Conservation (phyloP, 2,113 vertebrate genomes). For the Tupaia chinensis region DNA sequence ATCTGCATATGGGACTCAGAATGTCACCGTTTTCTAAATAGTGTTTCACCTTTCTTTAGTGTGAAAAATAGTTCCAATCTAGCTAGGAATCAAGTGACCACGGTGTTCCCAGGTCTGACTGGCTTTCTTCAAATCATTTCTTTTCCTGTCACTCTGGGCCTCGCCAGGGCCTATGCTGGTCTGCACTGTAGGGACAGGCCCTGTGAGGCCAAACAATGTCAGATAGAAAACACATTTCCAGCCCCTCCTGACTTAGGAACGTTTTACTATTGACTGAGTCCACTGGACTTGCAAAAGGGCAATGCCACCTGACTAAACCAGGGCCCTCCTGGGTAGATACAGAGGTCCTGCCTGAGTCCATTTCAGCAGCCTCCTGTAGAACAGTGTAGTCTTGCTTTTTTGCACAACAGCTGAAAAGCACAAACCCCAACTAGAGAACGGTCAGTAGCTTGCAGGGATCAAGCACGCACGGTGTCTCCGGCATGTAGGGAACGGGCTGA, state of each 20-base stretch:
- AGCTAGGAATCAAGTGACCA: constrained; percentile 39
- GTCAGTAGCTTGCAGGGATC: not conserved
- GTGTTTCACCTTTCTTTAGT: constrained; percentile 28
- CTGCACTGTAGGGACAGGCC: not conserved
- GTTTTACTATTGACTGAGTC: constrained; percentile 26
- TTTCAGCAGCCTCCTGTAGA: not conserved
- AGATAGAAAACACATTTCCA: constrained; percentile 3
- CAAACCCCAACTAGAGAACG: constrained; percentile 17
- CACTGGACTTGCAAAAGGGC: constrained; percentile 5
- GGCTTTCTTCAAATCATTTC: constrained; percentile 24
- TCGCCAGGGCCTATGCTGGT: not conserved
- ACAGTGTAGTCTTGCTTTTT: not conserved
- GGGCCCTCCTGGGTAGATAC: not conserved
- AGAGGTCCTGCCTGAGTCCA: constrained; percentile 19
- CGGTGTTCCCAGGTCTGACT: constrained; percentile 51
- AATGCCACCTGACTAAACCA: not conserved
- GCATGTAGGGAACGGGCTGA: not conserved
- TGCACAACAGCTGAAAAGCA: constrained; percentile 32
- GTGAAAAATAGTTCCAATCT: constrained; percentile 38
- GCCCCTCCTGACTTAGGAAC: constrained; percentile 26
- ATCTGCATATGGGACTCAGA: not conserved
- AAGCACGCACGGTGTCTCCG: not conserved
- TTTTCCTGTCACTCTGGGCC: constrained; percentile 15
- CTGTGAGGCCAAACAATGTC: constrained; percentile 5
- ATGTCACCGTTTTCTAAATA: constrained; percentile 25